phyloP scores from a whole-genome alignment of 2,888 invertebrate genomes.

The Protula sp. region DNA sequence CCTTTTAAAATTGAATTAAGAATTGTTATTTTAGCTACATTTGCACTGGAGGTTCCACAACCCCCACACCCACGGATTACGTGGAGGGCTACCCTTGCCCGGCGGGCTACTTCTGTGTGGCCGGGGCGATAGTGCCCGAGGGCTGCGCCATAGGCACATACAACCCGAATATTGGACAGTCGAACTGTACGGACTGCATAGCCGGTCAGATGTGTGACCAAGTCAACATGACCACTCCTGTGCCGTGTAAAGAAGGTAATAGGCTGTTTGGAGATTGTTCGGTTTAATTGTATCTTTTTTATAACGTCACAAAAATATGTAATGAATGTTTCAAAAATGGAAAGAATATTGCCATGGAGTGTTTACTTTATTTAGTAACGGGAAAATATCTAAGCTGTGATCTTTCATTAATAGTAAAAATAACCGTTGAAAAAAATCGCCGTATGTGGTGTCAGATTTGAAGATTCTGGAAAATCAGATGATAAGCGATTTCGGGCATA shows the following conservation, averaged over 20 bases:
- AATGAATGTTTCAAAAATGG: too few species aligned
- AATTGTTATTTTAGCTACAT: conserved; percentile 45
- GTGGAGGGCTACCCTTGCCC: conserved; percentile 43
- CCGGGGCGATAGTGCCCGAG: conserved; percentile 34
- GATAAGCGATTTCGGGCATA: too few species aligned
- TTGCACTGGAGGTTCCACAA: conserved; percentile 42
- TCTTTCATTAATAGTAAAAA: too few species aligned
- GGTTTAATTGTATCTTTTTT: too few species aligned
- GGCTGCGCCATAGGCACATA: conserved; percentile 47
- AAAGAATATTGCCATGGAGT: too few species aligned
- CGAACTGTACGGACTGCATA: conserved; percentile 40
- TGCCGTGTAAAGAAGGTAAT: conserved; percentile 40
- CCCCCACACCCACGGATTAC: conserved; percentile 35
- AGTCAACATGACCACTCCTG: conserved; percentile 41
- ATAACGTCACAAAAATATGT: too few species aligned
- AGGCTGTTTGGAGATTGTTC: not conserved
- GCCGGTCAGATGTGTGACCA: conserved; percentile 42
- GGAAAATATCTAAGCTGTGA: too few species aligned
- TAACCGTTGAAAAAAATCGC: too few species aligned
- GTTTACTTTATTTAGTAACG: too few species aligned
- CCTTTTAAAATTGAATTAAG: too few species aligned
- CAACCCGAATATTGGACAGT: conserved; percentile 37
- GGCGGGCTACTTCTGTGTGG: conserved; percentile 41
- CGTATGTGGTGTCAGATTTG: too few species aligned
- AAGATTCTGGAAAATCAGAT: too few species aligned